phyloP scores from a whole-genome alignment of 92 coral and sea anemone genomes.

The Heliopora coerulea region DNA sequence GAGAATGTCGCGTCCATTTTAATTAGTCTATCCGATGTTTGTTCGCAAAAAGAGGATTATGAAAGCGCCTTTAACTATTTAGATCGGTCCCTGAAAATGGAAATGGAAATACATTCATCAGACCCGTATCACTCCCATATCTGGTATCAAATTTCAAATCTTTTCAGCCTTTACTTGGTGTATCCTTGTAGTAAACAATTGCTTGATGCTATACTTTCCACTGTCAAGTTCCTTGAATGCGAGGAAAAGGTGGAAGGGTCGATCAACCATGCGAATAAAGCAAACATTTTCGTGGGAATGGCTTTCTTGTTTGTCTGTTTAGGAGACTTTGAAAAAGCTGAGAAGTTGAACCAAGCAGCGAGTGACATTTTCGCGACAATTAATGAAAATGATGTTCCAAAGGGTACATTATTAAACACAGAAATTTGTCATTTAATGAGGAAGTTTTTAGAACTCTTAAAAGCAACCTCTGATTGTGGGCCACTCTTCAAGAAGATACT shows the following conservation, averaged over 20 bases:
- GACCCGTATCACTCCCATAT: conserved; percentile 16
- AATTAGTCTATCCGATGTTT: neutral
- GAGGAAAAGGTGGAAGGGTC: neutral
- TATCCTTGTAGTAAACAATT: neutral
- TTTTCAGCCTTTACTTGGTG: neutral
- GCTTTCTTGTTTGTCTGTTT: neutral
- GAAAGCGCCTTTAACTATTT: neutral
- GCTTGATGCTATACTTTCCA: neutral
- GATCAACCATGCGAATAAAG: neutral
- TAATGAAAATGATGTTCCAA: neutral
- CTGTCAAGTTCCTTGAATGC: neutral
- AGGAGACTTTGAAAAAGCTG: conserved; percentile 9
- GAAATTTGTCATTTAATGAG: neutral
- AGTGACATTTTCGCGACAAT: conserved; percentile 15
- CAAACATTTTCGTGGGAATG: neutral
- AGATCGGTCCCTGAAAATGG: conserved; percentile 14
- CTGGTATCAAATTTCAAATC: neutral
- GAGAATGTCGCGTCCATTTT: neutral
- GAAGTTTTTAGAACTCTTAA: neutral
- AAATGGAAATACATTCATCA: conserved; percentile 19
- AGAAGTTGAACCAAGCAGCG: conserved; percentile 7
- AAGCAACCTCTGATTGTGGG: neutral
- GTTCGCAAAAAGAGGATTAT: neutral
- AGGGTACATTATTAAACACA: neutral
- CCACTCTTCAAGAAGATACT: neutral